Evolutionary conservation across 2,888 invertebrate species (phyloP), one percentile per base, ranked within the genome.

Genomic region (Epinotia ramella): DNA sequence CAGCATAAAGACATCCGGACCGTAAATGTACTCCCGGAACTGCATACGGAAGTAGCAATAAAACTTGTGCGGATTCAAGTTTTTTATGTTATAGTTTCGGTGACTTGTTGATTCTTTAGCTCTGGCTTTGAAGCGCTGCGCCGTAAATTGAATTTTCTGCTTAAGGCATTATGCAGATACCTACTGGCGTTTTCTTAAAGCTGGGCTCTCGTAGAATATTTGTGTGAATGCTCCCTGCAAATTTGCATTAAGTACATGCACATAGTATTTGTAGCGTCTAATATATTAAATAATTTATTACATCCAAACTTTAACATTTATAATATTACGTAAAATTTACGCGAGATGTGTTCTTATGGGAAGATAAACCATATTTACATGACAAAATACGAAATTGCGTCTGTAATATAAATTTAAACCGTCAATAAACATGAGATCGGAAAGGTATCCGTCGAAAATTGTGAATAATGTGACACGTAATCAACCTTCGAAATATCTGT

Each of bases 391-490:
- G 20, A 65, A 65, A 65, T 24, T 28, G 49, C 28, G 28, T 66
- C 33, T 62, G 62, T 13, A 16, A 46, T 44, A 59, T 59, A 68
- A 40, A 68, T 69, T 59, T 60, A 69, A 65, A 62, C 20, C 16
- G 73, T 78, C 77, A 80, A 80, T 80, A 81, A 79, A 80, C 77
- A 70, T 68, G 75, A 79, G 79, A 77, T 69, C 78, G 83, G 83
- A 88, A 89, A 85, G 84, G 85, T 88, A 87, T 88, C 84, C 85
- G 80, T 81, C 80, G 83, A 83, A 91, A 91, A 91, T 91, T 90
- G 87, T 86, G 87, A 91, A 90, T 91, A 89, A 91, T 91, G 89
- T 86, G 88, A 88, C 87, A 87, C 78, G 79, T 85, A 85, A 88
- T 88, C 87, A 88, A 84, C 82, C 78, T 79, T 81, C 82, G 81